Evolutionary conservation across 2,113 vertebrate genomes (phyloP), one percentile per base, ranked within the genome.

Genomic region (Poicephalus gulielmi): DNA sequence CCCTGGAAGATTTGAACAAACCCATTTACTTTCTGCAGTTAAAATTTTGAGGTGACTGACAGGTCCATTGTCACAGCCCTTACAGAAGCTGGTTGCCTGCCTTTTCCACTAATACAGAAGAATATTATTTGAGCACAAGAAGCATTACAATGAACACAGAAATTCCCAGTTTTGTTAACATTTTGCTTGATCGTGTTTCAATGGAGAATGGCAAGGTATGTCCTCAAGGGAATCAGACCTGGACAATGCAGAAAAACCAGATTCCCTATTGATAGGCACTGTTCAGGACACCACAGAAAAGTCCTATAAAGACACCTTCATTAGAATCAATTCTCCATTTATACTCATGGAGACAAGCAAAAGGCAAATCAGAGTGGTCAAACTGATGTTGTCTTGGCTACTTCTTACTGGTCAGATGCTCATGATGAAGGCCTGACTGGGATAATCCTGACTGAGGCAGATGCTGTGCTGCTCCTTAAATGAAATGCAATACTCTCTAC

Each of bases 41-140:
- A 93, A 81, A 94, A 75, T 78, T 41, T 33, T 66, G 69, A 88
- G 60, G 86, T 93, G 95, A 93, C 80, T 96, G 92, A 79, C 91
- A 93, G 69, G 69, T 84, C 76, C 83, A 91, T 93, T 97, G 88
- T 92, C 71, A 63, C 60, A 94, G 71, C 73, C 79, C 24, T 71
- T 52, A 12, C 0, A 1, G 90, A 92, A 83, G 35, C 17, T 77
- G 47, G 23, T 44, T 95, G 37, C 53, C 55, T 86, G 25, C 43
- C 86, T 92, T 88, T 93, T 68, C 62, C 31, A 41, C 28, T 28
- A 15, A 27, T 86, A 91, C 84, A 62, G 17, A 25, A 82, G 55
- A 84, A 62, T 41, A 53, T 74, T 53, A 55, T 77, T 67, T 47
- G 50, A 88, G 55, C 37, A 55, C 24, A 44, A 69, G 63, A 41